These are phyloP conservation scores for Cheilosia urbana DNA, from an alignment of 2,888 invertebrate species.

Conservation along the genomic window DNA sequence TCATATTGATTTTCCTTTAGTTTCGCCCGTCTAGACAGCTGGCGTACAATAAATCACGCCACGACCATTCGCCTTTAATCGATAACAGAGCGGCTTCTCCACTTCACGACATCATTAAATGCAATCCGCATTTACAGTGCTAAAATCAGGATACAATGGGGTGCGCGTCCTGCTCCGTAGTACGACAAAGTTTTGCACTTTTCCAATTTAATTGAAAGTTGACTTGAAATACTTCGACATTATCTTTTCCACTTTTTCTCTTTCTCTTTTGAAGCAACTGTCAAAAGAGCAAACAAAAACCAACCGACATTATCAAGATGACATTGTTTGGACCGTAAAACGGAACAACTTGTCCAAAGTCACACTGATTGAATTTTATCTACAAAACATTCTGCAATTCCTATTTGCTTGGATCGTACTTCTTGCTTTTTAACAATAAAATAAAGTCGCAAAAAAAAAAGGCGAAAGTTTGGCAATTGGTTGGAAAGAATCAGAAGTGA, in stretches of 20 bases:
- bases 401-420: constrained; percentile 3
- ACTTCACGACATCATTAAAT: constrained; percentile 12
- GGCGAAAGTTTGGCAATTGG: constrained; percentile 11
- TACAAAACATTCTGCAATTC: constrained; percentile 52
- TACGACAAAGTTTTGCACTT: constrained; percentile 63
- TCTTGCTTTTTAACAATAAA: constrained; percentile 14
- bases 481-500: background rate
- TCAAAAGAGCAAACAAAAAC: constrained; percentile 46
- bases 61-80: constrained; percentile 27
- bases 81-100: constrained; percentile 20
- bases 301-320: constrained; percentile 53
- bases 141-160: constrained; percentile 1
- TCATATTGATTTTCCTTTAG: constrained; percentile 5
- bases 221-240: constrained; percentile 54
- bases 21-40: constrained; percentile 47
- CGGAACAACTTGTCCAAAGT: constrained; percentile 59
- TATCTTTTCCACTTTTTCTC: constrained; percentile 39
- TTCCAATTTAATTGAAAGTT: constrained; percentile 63
- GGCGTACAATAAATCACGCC: constrained; percentile 38
- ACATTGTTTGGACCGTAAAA: constrained; percentile 52
- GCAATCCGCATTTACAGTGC: background rate
- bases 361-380: constrained; percentile 67
- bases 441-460: background rate
- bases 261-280: constrained; percentile 17
- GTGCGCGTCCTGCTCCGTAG: constrained; percentile 1